Percentiles rank a stretch among this genome's conserved stretches.
These are phyloP conservation scores for Glossosoma conforme DNA, from an alignment of 1,140 invertebrate species.

Conservation along the genomic window DNA sequence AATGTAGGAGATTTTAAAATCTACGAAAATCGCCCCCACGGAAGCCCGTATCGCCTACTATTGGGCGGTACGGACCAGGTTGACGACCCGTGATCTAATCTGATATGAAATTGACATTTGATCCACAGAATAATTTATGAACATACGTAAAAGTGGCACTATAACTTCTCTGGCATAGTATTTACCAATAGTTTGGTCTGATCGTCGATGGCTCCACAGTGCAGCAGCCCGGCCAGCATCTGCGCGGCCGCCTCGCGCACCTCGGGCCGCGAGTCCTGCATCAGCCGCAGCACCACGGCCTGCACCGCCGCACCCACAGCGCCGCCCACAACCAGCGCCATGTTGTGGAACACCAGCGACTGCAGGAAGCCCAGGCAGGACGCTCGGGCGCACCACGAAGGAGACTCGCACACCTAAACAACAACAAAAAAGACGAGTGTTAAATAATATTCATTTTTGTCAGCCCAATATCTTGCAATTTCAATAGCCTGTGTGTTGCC, in stretches of 20 bases:
- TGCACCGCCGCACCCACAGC: conserved; percentile 54
- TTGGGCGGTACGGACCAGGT: too few species aligned
- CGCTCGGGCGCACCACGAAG: conserved; percentile 74
- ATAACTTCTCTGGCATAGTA: neutral
- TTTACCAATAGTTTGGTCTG: conserved; percentile 53
- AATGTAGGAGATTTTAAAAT: too few species aligned
- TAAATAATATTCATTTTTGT: too few species aligned
- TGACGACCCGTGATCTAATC: too few species aligned
- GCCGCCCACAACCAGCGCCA: conserved; percentile 65
- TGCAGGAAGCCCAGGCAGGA: conserved; percentile 72
- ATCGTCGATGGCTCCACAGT: conserved; percentile 71
- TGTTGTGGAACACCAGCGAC: conserved; percentile 78
- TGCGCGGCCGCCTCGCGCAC: conserved; percentile 76
- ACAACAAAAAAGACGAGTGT: too few species aligned
- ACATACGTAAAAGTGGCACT: too few species aligned
- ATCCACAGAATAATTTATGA: too few species aligned
- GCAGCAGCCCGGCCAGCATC: conserved; percentile 80
- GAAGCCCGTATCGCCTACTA: too few species aligned
- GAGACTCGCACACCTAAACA: conserved; percentile 33
- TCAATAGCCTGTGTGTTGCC: too few species aligned
- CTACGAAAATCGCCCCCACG: too few species aligned
- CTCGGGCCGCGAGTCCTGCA: conserved; percentile 69
- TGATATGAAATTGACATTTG: too few species aligned
- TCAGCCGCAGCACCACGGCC: conserved; percentile 56
- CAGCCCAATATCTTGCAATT: too few species aligned